Evolutionary conservation across 2,888 invertebrate species (phyloP).

Genomic region (Barypeithes pellucidus): DNA sequence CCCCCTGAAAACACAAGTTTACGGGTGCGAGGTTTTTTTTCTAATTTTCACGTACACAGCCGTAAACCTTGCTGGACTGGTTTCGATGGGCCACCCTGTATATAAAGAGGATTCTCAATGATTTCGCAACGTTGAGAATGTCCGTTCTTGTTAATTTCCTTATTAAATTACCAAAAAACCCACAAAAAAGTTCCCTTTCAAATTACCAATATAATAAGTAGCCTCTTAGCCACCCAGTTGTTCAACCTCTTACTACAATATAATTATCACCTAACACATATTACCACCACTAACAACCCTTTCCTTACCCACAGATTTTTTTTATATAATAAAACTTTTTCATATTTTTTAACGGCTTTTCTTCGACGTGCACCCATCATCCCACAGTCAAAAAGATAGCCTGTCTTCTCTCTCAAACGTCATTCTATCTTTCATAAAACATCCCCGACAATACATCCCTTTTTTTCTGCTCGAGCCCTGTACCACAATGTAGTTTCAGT

Average conservation of each 20-base stretch:
- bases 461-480: constrained; percentile 21
- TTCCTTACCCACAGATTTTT: constrained; percentile 32
- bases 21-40: too few species aligned
- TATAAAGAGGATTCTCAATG: too few species aligned
- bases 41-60: too few species aligned
- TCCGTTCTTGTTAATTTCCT: too few species aligned
- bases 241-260: constrained; percentile 2
- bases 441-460: constrained; percentile 44
- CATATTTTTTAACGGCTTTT: constrained; percentile 42
- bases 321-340: constrained; percentile 25
- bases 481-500: constrained; percentile 26
- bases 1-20: too few species aligned
- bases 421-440: constrained; percentile 33
- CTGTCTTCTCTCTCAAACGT: constrained; percentile 19
- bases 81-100: too few species aligned
- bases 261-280: constrained; percentile 18
- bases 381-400: constrained; percentile 31
- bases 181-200: too few species aligned
- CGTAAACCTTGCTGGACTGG: too few species aligned
- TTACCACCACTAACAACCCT: constrained; percentile 15
- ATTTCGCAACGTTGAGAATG: too few species aligned
- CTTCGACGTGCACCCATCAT: constrained; percentile 32
- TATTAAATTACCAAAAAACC: too few species aligned
- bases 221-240: not conserved
- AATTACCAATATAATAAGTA: not conserved